These are phyloP conservation scores for Hylia prasina DNA, from an alignment of 2,113 vertebrate genomes.

Conservation along the genomic window DNA sequence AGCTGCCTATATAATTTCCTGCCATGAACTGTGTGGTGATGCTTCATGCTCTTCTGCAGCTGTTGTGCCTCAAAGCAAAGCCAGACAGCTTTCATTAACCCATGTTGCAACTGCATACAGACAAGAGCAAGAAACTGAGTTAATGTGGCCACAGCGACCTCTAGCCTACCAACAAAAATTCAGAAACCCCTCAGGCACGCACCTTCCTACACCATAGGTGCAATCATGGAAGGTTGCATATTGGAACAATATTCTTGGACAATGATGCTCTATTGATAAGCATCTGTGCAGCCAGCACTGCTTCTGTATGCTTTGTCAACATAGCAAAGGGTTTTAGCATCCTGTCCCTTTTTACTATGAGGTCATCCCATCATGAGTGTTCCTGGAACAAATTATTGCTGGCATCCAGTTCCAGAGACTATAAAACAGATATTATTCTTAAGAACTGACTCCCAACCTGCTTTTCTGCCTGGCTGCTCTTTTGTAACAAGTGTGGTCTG, in stretches of 20 bases:
- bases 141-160: not conserved
- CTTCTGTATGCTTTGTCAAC: not conserved
- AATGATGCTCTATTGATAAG: not conserved
- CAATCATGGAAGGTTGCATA: not conserved
- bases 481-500: not conserved
- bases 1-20: constrained; percentile 8
- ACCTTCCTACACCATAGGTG: accelerated
- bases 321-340: not conserved
- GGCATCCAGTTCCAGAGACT: not conserved
- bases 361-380: not conserved
- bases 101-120: not conserved
- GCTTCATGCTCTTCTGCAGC: not conserved
- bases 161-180: not conserved
- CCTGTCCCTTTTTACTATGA: not conserved
- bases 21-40: not conserved
- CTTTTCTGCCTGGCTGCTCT: not conserved
- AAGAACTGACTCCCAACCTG: not conserved
- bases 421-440: not conserved
- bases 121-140: not conserved
- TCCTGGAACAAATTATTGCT: not conserved
- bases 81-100: not conserved
- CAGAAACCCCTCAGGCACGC: not conserved
- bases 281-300: not conserved
- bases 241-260: not conserved
- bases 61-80: not conserved